phyloP scores from a whole-genome alignment of 2,888 invertebrate species.

The Oligia strigilis region DNA sequence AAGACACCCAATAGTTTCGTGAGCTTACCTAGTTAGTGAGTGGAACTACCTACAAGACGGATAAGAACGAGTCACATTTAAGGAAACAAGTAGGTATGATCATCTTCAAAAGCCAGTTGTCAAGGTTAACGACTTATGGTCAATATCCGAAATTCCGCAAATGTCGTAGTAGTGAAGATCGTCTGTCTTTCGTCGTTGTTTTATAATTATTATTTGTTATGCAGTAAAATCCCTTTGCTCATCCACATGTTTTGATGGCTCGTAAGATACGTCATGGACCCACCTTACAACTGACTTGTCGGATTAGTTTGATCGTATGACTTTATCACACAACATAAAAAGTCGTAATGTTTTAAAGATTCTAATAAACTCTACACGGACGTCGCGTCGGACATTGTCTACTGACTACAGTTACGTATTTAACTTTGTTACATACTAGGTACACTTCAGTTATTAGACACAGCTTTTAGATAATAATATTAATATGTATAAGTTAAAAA shows the following conservation, averaged over 20 bases:
- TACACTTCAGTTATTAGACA: not conserved
- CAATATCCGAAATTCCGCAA: constrained; percentile 19
- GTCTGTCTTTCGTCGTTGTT: not conserved
- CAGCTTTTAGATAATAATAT: not conserved
- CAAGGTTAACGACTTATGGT: constrained; percentile 42
- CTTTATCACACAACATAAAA: constrained; percentile 9
- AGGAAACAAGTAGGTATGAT: constrained; percentile 6
- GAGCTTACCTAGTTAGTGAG: not conserved
- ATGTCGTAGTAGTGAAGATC: not conserved
- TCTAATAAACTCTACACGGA: constrained; percentile 12
- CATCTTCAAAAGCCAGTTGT: constrained; percentile 31
- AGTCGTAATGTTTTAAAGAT: not conserved
- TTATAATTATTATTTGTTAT: constrained; percentile 23
- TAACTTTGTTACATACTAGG: constrained; percentile 1
- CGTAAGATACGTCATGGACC: constrained; percentile 8
- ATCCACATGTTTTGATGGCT: constrained; percentile 1
- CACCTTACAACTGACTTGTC: constrained; percentile 3
- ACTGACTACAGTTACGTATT: constrained; percentile 5
- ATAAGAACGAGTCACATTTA: constrained; percentile 1
- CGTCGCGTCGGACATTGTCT: not conserved
- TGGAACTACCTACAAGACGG: not conserved
- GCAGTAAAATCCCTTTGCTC: constrained; percentile 11
- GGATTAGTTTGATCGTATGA: not conserved
- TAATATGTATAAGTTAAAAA: constrained; percentile 1
- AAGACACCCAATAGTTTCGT: not conserved